Percentiles rank a stretch among this genome's conserved stretches.
Evolutionary conservation across 2,113 vertebrate species (phyloP).

Genomic region (Eurypyga helias): DNA sequence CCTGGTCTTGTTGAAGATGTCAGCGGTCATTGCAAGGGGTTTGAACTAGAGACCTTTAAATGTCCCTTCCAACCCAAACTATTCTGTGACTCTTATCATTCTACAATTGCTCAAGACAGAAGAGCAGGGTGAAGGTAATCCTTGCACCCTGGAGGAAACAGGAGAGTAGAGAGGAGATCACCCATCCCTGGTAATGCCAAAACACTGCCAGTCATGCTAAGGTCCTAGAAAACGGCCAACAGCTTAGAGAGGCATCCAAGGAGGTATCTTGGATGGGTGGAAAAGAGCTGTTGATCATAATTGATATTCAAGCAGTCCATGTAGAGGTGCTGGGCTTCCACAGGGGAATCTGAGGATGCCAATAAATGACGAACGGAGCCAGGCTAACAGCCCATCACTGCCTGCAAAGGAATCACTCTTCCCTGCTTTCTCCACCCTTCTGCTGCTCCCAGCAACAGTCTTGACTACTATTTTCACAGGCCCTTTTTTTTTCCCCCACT

Average conservation of each 20-base stretch:
- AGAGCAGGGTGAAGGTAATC: neutral
- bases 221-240: neutral
- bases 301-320: neutral
- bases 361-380: neutral
- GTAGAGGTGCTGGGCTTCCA: neutral
- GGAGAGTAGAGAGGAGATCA: neutral
- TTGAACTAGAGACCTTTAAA: neutral
- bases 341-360: neutral
- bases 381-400: neutral
- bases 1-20: neutral
- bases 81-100: neutral
- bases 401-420: neutral
- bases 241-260: neutral
- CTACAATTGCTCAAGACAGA: neutral
- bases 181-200: neutral
- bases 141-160: neutral
- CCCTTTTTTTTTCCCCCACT: neutral
- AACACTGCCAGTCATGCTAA: neutral
- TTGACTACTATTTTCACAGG: neutral
- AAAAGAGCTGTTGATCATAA: neutral
- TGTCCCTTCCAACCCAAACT: neutral
- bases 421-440: neutral
- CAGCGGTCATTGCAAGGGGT: neutral
- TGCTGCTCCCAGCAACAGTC: neutral
- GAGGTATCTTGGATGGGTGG: neutral